phyloP scores from a whole-genome alignment of 2,113 vertebrate species.

The Coryphaenoides rupestris region DNA sequence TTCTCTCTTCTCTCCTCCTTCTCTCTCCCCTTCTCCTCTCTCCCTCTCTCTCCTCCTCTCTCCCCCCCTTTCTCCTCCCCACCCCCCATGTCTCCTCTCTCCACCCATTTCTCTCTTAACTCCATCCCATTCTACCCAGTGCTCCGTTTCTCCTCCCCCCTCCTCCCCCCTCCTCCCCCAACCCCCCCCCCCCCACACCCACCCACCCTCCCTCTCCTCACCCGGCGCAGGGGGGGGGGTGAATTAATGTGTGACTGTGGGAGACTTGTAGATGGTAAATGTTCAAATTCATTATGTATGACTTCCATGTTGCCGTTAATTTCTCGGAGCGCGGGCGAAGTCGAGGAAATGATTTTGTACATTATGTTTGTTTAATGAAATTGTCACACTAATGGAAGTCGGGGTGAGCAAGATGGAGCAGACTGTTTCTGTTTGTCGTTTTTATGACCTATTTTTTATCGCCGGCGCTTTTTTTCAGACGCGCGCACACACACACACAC shows the following conservation, averaged over 20 bases:
- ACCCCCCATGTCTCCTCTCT: conserved; percentile 20
- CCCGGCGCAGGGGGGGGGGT: conserved; percentile 53
- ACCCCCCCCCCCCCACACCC: not conserved
- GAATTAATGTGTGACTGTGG: conserved; percentile 70
- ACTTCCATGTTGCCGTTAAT: conserved; percentile 73
- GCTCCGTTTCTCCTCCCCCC: conserved; percentile 34
- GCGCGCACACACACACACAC: conserved; percentile 44
- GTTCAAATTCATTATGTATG: conserved; percentile 75
- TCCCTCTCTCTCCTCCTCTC: conserved; percentile 3
- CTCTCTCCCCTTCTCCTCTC: conserved; percentile 28
- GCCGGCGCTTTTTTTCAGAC: conserved; percentile 6
- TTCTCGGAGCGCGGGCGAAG: conserved; percentile 67
- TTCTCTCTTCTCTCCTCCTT: not conserved
- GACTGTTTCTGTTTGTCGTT: conserved; percentile 67
- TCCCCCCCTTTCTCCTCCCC: not conserved
- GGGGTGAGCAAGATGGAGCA: conserved; percentile 65
- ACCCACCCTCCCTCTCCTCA: conserved; percentile 44
- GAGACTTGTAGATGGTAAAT: conserved; percentile 70
- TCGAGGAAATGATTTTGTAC: conserved; percentile 72
- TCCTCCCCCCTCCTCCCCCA: not conserved
- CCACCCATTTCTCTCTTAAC: conserved; percentile 23
- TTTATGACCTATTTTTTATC: conserved; percentile 54
- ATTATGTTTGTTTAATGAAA: conserved; percentile 75
- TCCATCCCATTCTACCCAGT: not conserved
- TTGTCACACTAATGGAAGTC: conserved; percentile 72